Evolutionary conservation across 2,888 invertebrate genomes (phyloP), one percentile per base, ranked within the genome.

Genomic region (Thalpophila matura): DNA sequence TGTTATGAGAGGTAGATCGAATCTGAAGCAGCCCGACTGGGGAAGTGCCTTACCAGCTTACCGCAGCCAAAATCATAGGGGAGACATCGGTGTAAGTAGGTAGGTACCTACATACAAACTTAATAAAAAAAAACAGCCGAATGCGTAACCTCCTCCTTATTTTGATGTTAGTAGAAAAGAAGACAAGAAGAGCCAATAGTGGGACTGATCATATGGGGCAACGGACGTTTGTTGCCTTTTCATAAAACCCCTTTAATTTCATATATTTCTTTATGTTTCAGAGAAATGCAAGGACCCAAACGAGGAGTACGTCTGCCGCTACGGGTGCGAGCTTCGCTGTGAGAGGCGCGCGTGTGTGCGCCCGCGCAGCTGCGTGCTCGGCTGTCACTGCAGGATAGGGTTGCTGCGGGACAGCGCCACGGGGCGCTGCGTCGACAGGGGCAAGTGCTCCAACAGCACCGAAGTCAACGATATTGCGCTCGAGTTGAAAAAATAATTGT

Each of bases 251-350:
- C 29, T 31, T 29, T 12, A 54, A 56, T 56, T 4, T 18, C 12
- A 10, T 29, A 12, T 9, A 2, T 12, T 10, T 1, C 10, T 67
- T 35, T 4, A 27, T 46, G 43, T 83, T 80, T 0, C 84, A 93
- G 93, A 83, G 29, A 88, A 82, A 72, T 93, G 92, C 60, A 29
- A 65, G 0, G 68, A 81, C 10, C 77, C 79, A 0, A 85, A 88
- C 50, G 93, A 92, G 60, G 89, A 89, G 35, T 93, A 84, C 70
- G 82, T 83, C 0, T 93, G 93, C 68, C 82, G 85, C 0, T 91
- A 89, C 62, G 91, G 91, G 0, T 93, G 93, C 29, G 91, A 91
- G 57, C 77, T 79, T 0, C 77, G 81, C 0, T 91, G 92, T 59
- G 82, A 81, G 29, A 16, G 47, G 1, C 60, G 47, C 0, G 18